Conservation (phyloP, 2,888 invertebrate genomes). For the Lepidocyrtoides sp. region DNA sequence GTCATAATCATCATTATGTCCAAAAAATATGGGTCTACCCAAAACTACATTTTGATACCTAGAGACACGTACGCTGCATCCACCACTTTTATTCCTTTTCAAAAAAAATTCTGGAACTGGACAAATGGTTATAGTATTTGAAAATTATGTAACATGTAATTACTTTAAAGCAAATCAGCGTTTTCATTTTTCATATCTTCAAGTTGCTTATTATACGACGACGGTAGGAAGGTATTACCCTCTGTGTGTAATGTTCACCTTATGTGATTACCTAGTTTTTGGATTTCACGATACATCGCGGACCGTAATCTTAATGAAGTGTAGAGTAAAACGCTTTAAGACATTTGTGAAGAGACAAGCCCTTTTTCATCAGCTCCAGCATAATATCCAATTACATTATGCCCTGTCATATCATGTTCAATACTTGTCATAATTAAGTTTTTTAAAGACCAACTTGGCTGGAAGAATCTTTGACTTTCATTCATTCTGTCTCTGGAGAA, state of each 20-base stretch:
- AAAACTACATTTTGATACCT: background rate
- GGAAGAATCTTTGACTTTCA: background rate
- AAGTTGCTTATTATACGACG: too few species aligned
- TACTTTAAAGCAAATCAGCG: background rate
- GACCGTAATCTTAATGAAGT: constrained; percentile 39
- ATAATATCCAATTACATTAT: background rate
- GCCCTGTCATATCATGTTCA: background rate
- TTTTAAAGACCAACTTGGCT: background rate
- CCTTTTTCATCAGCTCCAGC: constrained; percentile 22
- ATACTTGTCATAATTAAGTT: constrained; percentile 27
- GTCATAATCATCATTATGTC: background rate
- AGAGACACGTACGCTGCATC: background rate
- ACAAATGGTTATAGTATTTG: background rate
- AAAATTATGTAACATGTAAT: background rate
- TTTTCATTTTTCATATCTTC: too few species aligned
- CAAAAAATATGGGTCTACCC: background rate
- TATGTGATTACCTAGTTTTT: too few species aligned
- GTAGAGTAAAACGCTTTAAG: constrained; percentile 17
- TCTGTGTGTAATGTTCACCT: too few species aligned
- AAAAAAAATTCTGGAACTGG: constrained; percentile 5
- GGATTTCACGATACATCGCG: background rate
- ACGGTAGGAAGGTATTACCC: too few species aligned
- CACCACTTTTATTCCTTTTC: background rate
- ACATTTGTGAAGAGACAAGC: constrained; percentile 1
- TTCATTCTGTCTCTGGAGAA: background rate